Evolutionary conservation across 1,140 invertebrate species (phyloP), one percentile per base, ranked within the genome.

Genomic region (Plodia interpunctella): DNA sequence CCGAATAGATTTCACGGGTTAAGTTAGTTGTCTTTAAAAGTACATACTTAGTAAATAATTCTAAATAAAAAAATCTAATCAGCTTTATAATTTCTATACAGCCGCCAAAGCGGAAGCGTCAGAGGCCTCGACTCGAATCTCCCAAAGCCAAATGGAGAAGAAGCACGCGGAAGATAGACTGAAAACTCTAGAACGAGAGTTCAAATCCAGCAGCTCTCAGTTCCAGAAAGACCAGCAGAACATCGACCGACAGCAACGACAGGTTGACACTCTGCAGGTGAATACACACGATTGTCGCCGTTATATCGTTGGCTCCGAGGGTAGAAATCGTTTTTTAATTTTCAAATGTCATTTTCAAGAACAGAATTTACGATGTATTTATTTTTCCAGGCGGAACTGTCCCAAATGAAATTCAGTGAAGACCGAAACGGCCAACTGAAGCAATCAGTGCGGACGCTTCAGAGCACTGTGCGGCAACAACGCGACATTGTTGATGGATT

Each of bases 71-170:
- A n/a, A n/a, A n/a, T n/a, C n/a, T n/a, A n/a, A n/a, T n/a, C n/a
- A n/a, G n/a, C n/a, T n/a, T 56, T 58, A 44, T 55, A 53, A 54
- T 62, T 25, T 60, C 62, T 0, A 21, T 79, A 81, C 74, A 96
- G 95, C 91, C 79, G 95, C 95, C 0, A 95, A 96, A 72, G 92
- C 94, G 71, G 93, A 92, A 56, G 92, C 95, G 6, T 93, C 94
- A 15, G 92, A 94, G 68, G 94, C 96, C 0, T 94, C 95, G 70
- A 98, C 96, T 0, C 94, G 96, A 52, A 92, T 94, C 8, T 95
- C 96, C 65, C 94, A 96, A 60, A 93, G 93, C 10, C 91, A 93
- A 65, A 96, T 97, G 94, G 93, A 94, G 78, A 86, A 97, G 59
- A 91, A 92, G 57, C 94, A 97, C 76, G 92, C 91, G 1, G 92